Evolutionary conservation across 2,113 vertebrate genomes (phyloP), one percentile per base, ranked within the genome.

Genomic region (Enhydra lutris): DNA sequence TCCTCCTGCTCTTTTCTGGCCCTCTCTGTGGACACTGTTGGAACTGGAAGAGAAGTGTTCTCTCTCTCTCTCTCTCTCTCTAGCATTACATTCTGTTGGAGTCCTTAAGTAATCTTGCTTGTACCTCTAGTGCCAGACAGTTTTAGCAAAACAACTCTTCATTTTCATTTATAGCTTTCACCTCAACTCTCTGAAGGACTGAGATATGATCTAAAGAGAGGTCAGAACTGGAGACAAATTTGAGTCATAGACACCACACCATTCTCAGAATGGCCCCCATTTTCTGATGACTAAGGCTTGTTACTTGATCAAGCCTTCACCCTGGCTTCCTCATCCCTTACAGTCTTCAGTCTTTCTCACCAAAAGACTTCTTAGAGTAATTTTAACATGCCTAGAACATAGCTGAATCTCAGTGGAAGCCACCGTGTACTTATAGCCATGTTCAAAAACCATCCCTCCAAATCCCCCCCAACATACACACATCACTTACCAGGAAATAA

Each of bases 131-230:
- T 90, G 23, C 52, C 67, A 34, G 91, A 47, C 14, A 55, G 23
- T 94, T 96, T 86, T 63, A 95, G n/a, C 84, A 90, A 90, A 94
- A 80, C n/a, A 47, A 95, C 34, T 59, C 61, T 82, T 63, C n/a
- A 12, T 83, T 86, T 61, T 94, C 52, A 63, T 71, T 88, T 96
- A 76, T 29, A 65, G 63, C 45, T 89, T 96, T 91, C 45, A 39
- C 45, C 63, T 93, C 79, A 94, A 59, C 11, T 90, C 47, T 95
- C 39, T 94, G 47, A 90, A 97, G 50, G 26, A 86, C 26, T 78
- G 57, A 95, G 79, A 95, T 52, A 42, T 59, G 21, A 47, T 84
- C 78, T 83, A 90, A 96, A 96, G 4, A 7, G 57, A 71, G 31
- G 36, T 34, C 39, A 89, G 24, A 13, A 31, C 39, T 88, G 23